Conservation (phyloP, 2,888 invertebrate species). For the Adineta ricciae region DNA sequence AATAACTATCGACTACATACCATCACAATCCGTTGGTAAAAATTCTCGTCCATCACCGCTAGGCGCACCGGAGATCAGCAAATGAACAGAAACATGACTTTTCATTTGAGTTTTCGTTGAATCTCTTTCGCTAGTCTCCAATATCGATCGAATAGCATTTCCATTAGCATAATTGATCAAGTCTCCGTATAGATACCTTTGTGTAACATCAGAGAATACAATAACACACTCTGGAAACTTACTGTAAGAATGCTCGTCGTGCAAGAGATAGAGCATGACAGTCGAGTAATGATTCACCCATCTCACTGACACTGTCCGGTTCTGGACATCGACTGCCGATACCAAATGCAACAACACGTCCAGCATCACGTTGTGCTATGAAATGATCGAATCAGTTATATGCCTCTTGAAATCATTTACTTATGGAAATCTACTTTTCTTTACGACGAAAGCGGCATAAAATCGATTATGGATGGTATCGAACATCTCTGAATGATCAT, state of each 20-base stretch:
- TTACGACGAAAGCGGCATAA: constrained; percentile 14
- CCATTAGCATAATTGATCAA: constrained; percentile 13
- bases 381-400: too few species aligned
- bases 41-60: constrained; percentile 8
- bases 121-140: not conserved
- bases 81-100: constrained; percentile 22
- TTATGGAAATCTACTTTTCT: not conserved
- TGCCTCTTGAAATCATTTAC: not conserved
- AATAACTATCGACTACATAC: not conserved
- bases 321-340: constrained; percentile 13
- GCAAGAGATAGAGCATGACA: constrained; percentile 17
- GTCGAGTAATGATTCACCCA: constrained; percentile 10
- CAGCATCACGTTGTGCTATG: constrained; percentile 10
- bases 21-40: constrained; percentile 8
- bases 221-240: not conserved
- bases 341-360: constrained; percentile 11
- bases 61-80: not conserved
- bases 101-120: constrained; percentile 16
- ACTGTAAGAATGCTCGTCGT: constrained; percentile 1
- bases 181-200: constrained; percentile 1
- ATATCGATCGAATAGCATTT: constrained; percentile 5
- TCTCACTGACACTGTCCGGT: not conserved
- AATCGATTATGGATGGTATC: not conserved
- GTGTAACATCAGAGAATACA: too few species aligned
- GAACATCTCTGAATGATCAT: not conserved